A percentile compares a stretch with the other conserved stretches of the same genome.
Conservation (phyloP, 2,113 vertebrate species). For the Lanius ludovicianus region DNA sequence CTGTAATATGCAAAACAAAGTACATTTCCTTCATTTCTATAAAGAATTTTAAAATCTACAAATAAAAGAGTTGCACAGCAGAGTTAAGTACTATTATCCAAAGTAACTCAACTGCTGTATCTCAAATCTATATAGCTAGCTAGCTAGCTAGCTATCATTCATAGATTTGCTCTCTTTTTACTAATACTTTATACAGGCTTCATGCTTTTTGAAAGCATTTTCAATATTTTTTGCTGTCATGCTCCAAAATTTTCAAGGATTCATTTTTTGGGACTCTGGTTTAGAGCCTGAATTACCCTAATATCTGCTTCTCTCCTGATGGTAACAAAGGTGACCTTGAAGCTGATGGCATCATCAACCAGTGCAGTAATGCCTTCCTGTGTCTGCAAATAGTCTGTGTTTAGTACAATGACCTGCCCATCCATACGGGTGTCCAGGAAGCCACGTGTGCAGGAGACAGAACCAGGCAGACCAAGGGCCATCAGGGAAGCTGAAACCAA, state of each 20-base stretch:
- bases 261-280: not conserved
- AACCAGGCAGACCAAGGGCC: not conserved
- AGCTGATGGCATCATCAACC: rapidly evolving
- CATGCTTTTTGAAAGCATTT: not conserved
- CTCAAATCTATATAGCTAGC: not conserved
- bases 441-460: not conserved
- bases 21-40: not conserved
- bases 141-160: not conserved
- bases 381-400: not conserved
- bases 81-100: not conserved
- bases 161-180: not conserved
- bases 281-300: not conserved
- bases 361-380: not conserved
- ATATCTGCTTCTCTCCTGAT: not conserved
- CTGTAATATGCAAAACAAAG: not conserved
- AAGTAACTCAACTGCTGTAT: not conserved
- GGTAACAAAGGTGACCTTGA: not conserved
- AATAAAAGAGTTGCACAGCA: not conserved
- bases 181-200: not conserved
- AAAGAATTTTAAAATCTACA: not conserved
- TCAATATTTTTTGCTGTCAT: not conserved
- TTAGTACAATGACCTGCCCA: not conserved
- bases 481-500: not conserved
- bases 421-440: not conserved
- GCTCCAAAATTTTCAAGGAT: not conserved